Conservation (phyloP, 2,797 vertebrate genomes). For the Sebastes oblongus region DNA sequence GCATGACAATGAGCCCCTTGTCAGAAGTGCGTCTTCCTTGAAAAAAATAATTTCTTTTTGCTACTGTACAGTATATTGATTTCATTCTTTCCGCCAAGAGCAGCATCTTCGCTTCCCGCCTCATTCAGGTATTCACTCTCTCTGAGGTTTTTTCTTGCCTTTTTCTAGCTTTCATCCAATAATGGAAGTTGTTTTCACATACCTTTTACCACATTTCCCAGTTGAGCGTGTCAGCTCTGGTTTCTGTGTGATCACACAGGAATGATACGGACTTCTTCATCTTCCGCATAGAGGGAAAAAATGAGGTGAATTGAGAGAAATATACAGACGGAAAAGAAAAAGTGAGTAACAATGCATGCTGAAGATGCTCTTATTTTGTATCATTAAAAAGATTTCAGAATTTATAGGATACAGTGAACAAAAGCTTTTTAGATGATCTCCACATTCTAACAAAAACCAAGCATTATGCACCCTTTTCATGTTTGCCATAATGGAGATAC, state of each 20-base stretch:
- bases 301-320: neutral
- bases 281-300: neutral
- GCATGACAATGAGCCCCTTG: neutral
- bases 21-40: neutral
- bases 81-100: neutral
- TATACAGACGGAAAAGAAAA: neutral
- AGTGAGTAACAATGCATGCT: neutral
- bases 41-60: neutral
- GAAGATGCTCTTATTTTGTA: neutral
- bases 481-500: neutral
- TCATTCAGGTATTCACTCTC: constrained; percentile 23
- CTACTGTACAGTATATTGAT: neutral
- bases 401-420: neutral
- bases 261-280: neutral
- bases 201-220: constrained; percentile 50
- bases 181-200: constrained; percentile 45
- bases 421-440: neutral
- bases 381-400: neutral
- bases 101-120: neutral
- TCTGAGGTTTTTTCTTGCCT: neutral
- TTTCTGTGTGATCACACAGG: neutral
- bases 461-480: neutral
- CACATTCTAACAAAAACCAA: neutral
- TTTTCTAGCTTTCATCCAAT: constrained; percentile 30
- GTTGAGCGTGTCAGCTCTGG: neutral